Percentiles rank a stretch among this genome's conserved stretches.
These are phyloP conservation scores for Euwallacea fornicatus DNA, from an alignment of 1,140 invertebrate genomes.

Conservation along the genomic window DNA sequence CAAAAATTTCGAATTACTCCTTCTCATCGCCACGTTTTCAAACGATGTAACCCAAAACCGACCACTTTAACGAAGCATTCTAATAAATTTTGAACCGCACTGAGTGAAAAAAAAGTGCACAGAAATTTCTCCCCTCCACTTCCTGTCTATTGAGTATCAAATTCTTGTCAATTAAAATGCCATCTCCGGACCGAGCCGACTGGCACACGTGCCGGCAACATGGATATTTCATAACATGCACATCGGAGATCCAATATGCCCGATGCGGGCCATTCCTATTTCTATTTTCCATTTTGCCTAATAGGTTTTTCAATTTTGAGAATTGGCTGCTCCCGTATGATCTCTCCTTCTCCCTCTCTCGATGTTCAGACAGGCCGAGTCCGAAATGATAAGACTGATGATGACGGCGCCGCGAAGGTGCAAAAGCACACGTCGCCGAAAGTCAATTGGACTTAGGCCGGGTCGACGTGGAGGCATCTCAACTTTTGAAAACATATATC, in stretches of 20 bases:
- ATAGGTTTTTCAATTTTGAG: slow-evolving; percentile 35
- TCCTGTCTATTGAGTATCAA: background rate
- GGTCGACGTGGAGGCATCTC: no score
- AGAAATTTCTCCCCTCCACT: no score
- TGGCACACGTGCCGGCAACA: slow-evolving; percentile 3
- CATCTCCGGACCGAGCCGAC: background rate
- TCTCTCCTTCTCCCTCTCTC: background rate
- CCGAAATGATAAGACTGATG: slow-evolving; percentile 31
- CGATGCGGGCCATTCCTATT: slow-evolving; percentile 3
- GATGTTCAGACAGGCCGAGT: slow-evolving; percentile 15
- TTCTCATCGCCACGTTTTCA: no score
- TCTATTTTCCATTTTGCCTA: slow-evolving; percentile 33
- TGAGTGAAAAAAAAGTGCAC: no score
- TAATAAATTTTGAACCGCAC: no score
- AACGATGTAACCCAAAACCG: no score
- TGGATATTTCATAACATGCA: background rate
- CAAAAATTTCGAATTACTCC: no score
- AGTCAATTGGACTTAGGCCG: no score
- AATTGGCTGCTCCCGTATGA: slow-evolving; percentile 25
- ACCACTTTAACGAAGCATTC: no score
- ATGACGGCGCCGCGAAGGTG: background rate
- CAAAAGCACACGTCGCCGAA: no score
- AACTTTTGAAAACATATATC: no score
- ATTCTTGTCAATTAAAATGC: slow-evolving; percentile 9
- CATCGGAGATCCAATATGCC: slow-evolving; percentile 24